These are phyloP conservation scores for Caranx ignobilis DNA, from an alignment of 2,113 vertebrate genomes.

Conservation along the genomic window DNA sequence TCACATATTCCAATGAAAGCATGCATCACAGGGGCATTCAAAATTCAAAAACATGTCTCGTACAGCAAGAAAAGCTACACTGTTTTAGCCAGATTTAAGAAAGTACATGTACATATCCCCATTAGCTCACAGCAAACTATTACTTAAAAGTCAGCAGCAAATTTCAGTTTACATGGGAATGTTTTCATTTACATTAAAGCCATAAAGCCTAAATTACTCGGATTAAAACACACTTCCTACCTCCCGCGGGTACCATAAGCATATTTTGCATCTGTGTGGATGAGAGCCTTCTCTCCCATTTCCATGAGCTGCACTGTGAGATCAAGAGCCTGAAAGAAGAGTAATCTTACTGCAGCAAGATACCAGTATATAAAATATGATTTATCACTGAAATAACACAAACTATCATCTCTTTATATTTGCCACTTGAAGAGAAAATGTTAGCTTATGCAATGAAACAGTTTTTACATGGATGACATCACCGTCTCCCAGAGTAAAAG, in stretches of 20 bases:
- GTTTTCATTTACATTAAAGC: background rate
- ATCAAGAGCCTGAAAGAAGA: slow-evolving; percentile 89
- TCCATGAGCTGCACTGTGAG: slow-evolving; percentile 93
- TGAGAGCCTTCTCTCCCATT: slow-evolving; percentile 88
- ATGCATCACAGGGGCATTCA: background rate
- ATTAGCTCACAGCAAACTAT: background rate
- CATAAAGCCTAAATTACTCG: background rate
- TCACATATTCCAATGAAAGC: background rate
- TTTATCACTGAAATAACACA: background rate
- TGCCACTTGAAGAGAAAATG: background rate
- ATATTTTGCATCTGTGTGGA: slow-evolving; percentile 90
- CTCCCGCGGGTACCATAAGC: slow-evolving; percentile 92
- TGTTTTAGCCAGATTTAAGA: background rate
- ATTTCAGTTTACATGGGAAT: background rate
- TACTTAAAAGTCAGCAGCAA: background rate
- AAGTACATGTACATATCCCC: background rate
- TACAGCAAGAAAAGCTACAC: background rate
- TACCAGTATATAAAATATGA: background rate
- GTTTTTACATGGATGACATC: slow-evolving; percentile 93
- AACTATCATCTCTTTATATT: background rate
- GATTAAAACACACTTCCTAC: slow-evolving; percentile 72
- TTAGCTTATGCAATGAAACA: background rate
- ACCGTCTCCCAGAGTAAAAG: slow-evolving; percentile 93
- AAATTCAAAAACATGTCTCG: background rate
- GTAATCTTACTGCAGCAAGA: background rate